phyloP scores from a whole-genome alignment of 2,797 vertebrate genomes.

The Chaetodon trifasciatus region DNA sequence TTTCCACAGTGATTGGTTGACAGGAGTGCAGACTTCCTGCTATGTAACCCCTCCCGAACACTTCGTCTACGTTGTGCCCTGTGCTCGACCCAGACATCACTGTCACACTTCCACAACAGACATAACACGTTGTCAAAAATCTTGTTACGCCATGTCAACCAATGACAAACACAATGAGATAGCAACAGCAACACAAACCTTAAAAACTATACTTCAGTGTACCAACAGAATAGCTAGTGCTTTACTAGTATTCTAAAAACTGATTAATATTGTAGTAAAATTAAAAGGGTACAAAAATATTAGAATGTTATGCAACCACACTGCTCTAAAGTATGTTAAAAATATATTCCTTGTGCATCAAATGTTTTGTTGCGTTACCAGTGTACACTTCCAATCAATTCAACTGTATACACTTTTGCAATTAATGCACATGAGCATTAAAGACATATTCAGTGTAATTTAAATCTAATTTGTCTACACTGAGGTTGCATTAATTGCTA shows the following conservation, averaged over 20 bases:
- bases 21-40: slow-evolving; percentile 39
- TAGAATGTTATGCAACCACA: background rate
- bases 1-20: slow-evolving; percentile 56
- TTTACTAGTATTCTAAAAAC: background rate
- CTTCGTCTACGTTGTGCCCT: slow-evolving; percentile 30
- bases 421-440: background rate
- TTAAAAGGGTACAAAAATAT: background rate
- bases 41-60: background rate
- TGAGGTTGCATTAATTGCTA: background rate
- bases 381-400: background rate
- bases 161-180: slow-evolving; percentile 22
- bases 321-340: background rate
- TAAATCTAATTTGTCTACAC: background rate
- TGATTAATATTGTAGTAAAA: background rate
- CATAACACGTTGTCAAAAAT: slow-evolving; percentile 43
- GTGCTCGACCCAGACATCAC: slow-evolving; percentile 46
- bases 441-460: background rate
- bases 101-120: slow-evolving; percentile 42
- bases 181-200: background rate
- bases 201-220: background rate
- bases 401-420: background rate
- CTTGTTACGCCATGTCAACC: background rate
- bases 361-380: background rate
- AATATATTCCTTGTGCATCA: background rate
- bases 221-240: background rate